Base-by-base conservation (phyloP, 1,140 invertebrate genomes). In the Drosophila quadrilineata region DNA sequence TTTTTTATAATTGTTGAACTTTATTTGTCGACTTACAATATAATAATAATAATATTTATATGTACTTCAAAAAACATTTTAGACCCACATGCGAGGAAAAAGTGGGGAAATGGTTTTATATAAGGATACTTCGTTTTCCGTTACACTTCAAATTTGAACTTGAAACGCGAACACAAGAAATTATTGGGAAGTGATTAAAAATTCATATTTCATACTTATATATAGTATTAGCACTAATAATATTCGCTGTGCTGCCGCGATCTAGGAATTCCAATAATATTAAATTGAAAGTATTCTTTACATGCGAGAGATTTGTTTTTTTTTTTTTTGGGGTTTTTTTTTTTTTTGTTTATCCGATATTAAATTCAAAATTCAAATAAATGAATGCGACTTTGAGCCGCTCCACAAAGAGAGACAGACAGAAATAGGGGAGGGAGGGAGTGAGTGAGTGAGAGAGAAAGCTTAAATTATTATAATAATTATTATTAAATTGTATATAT, bases 21-120 rank as follows among this genome's bases (percentile, higher is more conserved):
- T 82, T 82, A 84, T 85, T 84, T 82, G 46, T 73, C 74, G 70
- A 59, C 79, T 84, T 84, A 84, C 77, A 73, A n/a, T n/a, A n/a
- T n/a, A n/a, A n/a, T n/a, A n/a, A n/a, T n/a, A n/a, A n/a, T n/a
- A n/a, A n/a, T n/a, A n/a, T n/a, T n/a, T 73, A 62, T 66, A 85
- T 62, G 71, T 84, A 84, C 65, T 82, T 84, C 77, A 82, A 72
- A 72, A 84, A 82, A 69, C n/a, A n/a, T 71, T 62, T 67, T 73
- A 77, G 49, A 53, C 77, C 77, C 77, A 82, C 77, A 67, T 85
- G 70, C 70, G 49, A 77, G 67, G 74, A 49, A 77, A 77, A 59
- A 52, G 79, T 73, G 77, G 77, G 73, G 43, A 82, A 84, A 70
- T 76, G 68, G 58, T 70, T 75, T 76, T 56, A 67, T 36, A 80